Conservation (phyloP, 2,888 invertebrate species). For the Agrypnus murinus region DNA sequence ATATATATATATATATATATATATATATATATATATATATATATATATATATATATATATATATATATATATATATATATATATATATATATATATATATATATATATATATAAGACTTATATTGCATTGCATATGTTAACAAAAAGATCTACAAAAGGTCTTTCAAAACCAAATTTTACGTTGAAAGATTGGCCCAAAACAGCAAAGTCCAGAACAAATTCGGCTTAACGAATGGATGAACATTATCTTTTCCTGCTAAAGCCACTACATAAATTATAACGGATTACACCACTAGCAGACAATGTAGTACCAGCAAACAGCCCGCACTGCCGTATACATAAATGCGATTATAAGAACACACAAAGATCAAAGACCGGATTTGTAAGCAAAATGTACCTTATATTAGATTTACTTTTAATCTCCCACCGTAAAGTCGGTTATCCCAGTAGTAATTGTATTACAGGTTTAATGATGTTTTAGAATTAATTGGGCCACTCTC, state of each 20-base stretch:
- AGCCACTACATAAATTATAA: background rate
- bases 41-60: too few species aligned
- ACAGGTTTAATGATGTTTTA: background rate
- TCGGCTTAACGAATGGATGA: background rate
- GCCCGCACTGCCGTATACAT: background rate
- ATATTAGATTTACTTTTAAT: slow-evolving; percentile 3
- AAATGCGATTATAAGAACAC: slow-evolving; percentile 8
- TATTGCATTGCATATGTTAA: too few species aligned
- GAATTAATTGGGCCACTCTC: background rate
- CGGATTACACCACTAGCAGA: slow-evolving; percentile 1
- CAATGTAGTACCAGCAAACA: background rate
- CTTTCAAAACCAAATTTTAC: too few species aligned
- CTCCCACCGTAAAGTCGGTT: background rate
- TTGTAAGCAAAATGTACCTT: background rate
- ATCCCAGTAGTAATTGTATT: background rate
- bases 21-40: too few species aligned
- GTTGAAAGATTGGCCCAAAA: too few species aligned
- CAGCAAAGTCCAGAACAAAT: too few species aligned
- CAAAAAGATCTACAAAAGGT: too few species aligned
- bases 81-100: too few species aligned
- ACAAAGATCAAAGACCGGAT: slow-evolving; percentile 9
- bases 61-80: too few species aligned
- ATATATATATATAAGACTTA: too few species aligned
- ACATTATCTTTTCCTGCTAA: slow-evolving; percentile 6
- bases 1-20: too few species aligned